Base-by-base conservation (phyloP, 2,113 vertebrate species). In the Chaenocephalus aceratus region DNA sequence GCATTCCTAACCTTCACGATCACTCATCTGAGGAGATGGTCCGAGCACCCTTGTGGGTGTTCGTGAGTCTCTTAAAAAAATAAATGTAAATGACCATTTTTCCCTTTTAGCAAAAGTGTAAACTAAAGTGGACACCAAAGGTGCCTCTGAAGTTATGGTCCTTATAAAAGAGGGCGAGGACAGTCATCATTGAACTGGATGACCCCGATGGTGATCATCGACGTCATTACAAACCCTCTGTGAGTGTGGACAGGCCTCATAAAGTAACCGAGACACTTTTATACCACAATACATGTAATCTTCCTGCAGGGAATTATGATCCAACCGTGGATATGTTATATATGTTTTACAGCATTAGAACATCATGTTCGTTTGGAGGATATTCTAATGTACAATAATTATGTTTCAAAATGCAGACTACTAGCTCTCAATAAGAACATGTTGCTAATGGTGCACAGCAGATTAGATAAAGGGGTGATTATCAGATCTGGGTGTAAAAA, bases 21-120 rank as follows among this genome's bases (percentile, higher is more conserved):
- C 44, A 0, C 61, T 62, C 66, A 70, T 73, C 73, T 67, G 16
- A 64, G 57, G 53, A 63, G 61, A 65, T 34, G 71, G 48, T 61
- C 75, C 34, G 1, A 68, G 59, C 64, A 75, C 62, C 65, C 76
- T 77, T 0, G 62, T 80, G 81, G 67, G 62, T 5, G 45, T 65
- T 21, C 0, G 36, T 88, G 80, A 80, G 54, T 87, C 80, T 49
- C 71, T 79, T 83, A 74, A 71, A 41, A 75, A 53, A 58, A 70
- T 60, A 65, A 61, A 21, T 34, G 67, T 34, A 76, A 70, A 84
- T 79, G 57, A 51, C 18, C 45, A 60, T 48, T 77, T 60, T 68
- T 62, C 48, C 83, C 65, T 48, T 71, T 66, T 11, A n/a, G 48
- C 45, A 60, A 64, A 62, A 16, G 30, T 26, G 45, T n/a, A 16